Evolutionary conservation across 2,113 vertebrate species (phyloP), one percentile per base, ranked within the genome.

Genomic region (Diphyllodes magnificus): DNA sequence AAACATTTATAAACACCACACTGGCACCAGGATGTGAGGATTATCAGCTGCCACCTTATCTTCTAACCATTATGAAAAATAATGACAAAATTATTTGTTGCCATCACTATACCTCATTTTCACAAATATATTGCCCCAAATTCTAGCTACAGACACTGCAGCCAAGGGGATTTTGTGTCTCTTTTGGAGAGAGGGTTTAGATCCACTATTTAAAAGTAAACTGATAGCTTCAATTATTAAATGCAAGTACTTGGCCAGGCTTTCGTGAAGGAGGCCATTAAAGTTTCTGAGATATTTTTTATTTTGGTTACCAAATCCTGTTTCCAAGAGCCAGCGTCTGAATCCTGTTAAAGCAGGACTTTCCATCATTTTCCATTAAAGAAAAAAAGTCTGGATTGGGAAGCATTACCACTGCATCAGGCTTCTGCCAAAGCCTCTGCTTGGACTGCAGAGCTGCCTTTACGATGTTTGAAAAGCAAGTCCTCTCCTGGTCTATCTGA

Each of bases 291-390:
- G 90, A 78, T 77, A 30, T 56, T 88, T 96, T 96, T 97, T 96
- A 93, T 97, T 97, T 95, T 96, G 90, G 95, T 96, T 96, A 96
- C 96, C 79, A 92, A 95, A 68, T 68, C 60, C 76, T 63, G 94
- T 93, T 96, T 97, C 96, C 76, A 95, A 94, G 90, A 95, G 28
- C 45, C 47, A 60, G 63, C 35, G 73, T 73, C 87, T 96, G 85
- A 93, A 95, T 88, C 71, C 60, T 64, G 75, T 96, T 94, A 96
- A 95, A 97, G 72, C 60, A 77, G 82, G 69, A 92, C 72, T 97
- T 94, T 96, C 69, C 95, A 96, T 95, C 92, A 71, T 95, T 96
- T 96, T 97, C 92, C 90, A 90, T 92, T 92, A 64, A 83, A 96
- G 66, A 77, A 95, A 88, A 90, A 92, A 73, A 84, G 9, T 44